A percentile compares a stretch with the other conserved stretches of the same genome.
phyloP scores from a whole-genome alignment of 2,797 vertebrate species.

The Hemibagrus guttatus region DNA sequence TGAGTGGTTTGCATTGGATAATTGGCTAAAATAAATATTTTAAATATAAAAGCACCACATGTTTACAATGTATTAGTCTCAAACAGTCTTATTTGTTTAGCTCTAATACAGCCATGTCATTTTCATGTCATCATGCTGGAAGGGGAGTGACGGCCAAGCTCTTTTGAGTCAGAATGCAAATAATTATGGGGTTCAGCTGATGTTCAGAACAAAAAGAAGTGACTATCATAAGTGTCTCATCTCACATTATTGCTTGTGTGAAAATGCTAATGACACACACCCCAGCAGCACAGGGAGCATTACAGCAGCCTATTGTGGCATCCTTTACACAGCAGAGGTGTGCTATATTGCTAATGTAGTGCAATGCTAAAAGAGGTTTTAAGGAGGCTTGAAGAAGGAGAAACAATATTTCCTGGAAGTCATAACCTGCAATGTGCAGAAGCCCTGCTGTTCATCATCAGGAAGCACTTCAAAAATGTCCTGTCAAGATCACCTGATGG shows the following conservation, averaged over 20 bases:
- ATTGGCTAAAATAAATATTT: background rate
- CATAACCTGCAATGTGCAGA: too few relatives aligned
- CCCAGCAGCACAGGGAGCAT: slow-evolving; percentile 21
- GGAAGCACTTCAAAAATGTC: background rate
- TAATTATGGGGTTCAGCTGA: background rate
- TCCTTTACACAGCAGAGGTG: slow-evolving; percentile 40
- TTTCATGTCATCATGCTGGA: slow-evolving; percentile 14
- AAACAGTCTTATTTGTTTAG: background rate
- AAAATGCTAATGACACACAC: slow-evolving; percentile 35
- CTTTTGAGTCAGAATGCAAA: background rate
- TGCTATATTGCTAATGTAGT: background rate
- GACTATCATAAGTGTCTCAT: slow-evolving; percentile 42
- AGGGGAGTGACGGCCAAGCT: background rate
- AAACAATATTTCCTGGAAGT: slow-evolving; percentile 1
- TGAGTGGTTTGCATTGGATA: background rate
- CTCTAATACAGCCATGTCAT: background rate
- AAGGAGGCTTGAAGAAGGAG: background rate
- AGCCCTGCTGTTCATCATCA: background rate
- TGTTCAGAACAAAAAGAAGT: slow-evolving; percentile 51
- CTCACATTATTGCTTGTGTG: slow-evolving; percentile 21
- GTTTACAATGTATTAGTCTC: background rate
- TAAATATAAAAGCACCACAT: background rate
- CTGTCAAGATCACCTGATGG: background rate
- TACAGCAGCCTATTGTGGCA: slow-evolving; percentile 39
- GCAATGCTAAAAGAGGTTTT: background rate